phyloP scores from a whole-genome alignment of 2,797 vertebrate genomes.

The Premnoplex brunnescens region DNA sequence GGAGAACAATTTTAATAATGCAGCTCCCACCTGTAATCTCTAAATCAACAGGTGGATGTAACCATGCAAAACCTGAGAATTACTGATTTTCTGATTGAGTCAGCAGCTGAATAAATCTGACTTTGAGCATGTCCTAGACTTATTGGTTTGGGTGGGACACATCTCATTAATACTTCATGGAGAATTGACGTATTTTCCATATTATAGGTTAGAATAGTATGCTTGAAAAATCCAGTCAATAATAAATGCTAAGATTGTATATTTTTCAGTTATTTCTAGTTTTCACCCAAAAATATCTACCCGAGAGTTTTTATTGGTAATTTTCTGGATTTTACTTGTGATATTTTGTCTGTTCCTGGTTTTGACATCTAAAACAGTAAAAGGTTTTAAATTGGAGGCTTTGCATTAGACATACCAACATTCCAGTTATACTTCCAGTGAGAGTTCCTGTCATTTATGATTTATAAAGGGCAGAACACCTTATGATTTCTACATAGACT shows the following conservation, averaged over 20 bases:
- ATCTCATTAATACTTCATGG: not conserved
- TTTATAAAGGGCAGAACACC: not conserved
- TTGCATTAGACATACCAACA: not conserved
- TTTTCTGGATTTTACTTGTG: not conserved
- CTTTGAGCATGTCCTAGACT: not conserved
- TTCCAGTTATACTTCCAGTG: not conserved
- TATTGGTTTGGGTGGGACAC: not conserved
- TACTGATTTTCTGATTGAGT: not conserved
- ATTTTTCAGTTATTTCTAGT: not conserved
- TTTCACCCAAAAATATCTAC: not conserved
- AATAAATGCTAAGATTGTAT: not conserved
- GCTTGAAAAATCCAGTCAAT: not conserved
- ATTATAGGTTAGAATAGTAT: not conserved
- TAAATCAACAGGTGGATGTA: conserved; percentile 39
- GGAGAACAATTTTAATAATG: not conserved
- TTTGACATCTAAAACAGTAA: not conserved
- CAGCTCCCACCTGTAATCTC: conserved; percentile 8
- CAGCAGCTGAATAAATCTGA: not conserved
- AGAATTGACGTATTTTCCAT: not conserved
- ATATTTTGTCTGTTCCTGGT: not conserved
- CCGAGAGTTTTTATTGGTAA: not conserved
- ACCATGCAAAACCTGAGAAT: not conserved
- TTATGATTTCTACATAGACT: not conserved
- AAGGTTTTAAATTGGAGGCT: conserved; percentile 30
- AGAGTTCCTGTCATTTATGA: conserved; percentile 7